Conservation (phyloP, 2,888 invertebrate species). For the Flabesymbios commensalis region DNA sequence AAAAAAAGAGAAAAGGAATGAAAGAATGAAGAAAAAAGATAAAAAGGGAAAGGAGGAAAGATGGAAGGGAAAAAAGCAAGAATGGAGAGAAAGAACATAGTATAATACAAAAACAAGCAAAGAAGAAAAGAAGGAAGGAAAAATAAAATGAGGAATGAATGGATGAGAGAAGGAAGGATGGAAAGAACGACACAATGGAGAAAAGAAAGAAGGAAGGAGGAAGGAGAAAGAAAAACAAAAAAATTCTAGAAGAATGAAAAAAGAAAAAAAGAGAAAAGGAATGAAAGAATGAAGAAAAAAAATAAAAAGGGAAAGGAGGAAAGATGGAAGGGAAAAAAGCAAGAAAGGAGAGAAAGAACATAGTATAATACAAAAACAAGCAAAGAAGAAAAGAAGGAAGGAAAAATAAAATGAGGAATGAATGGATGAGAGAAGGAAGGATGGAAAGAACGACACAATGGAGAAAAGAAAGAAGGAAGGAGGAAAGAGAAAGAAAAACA, state of each 20-base stretch:
- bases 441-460: neutral
- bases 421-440: neutral
- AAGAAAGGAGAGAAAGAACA: neutral
- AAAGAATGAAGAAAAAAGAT: too few species aligned
- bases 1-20: too few species aligned
- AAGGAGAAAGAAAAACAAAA: neutral
- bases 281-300: too few species aligned
- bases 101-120: neutral
- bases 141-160: neutral
- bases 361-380: neutral
- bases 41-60: too few species aligned
- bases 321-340: neutral
- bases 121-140: neutral
- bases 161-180: neutral
- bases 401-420: neutral
- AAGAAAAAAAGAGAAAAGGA: too few species aligned
- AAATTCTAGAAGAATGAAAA: too few species aligned
- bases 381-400: neutral
- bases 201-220: neutral
- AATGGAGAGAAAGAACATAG: too few species aligned
- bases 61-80: too few species aligned
- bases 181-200: neutral
- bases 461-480: neutral
- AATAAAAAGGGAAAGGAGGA: too few species aligned
- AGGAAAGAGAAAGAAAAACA: neutral